Evolutionary conservation across 2,888 invertebrate genomes (phyloP).

Genomic region (Octodonta nipae): DNA sequence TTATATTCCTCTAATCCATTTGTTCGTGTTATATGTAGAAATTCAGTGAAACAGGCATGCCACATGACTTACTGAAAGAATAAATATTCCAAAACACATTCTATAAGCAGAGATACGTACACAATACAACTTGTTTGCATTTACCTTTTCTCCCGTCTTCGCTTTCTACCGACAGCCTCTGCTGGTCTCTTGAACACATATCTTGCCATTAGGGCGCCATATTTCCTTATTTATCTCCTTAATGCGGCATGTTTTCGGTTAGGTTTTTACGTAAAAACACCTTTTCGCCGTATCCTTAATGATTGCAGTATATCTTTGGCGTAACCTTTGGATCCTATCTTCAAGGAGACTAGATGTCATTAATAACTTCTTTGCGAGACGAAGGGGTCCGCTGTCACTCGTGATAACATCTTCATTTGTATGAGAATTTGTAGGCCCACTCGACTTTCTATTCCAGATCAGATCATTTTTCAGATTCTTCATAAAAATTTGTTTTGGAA

Average conservation of each 20-base stretch:
- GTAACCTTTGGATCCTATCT: slow-evolving; percentile 7
- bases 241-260: slow-evolving; percentile 18
- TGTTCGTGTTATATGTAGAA: too few species aligned
- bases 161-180: slow-evolving; percentile 13
- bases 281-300: slow-evolving; percentile 17
- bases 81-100: too few species aligned
- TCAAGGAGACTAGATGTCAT: slow-evolving; percentile 15
- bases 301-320: slow-evolving; percentile 16
- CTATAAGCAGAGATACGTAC: too few species aligned
- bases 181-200: slow-evolving; percentile 25
- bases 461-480: too few species aligned
- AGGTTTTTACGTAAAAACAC: slow-evolving; percentile 19
- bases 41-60: too few species aligned
- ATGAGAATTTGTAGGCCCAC: too few species aligned
- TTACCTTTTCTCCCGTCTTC: slow-evolving; percentile 13
- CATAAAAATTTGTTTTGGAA: too few species aligned
- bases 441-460: too few species aligned
- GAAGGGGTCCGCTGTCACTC: neutral
- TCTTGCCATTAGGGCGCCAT: slow-evolving; percentile 26
- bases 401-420: neutral
- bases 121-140: slow-evolving; percentile 13
- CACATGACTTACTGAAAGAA: too few species aligned
- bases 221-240: slow-evolving; percentile 29
- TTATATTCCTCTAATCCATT: too few species aligned
- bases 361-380: slow-evolving; percentile 16